Conservation (phyloP, 2,113 vertebrate genomes). For the Rhinichthys klamathensis region DNA sequence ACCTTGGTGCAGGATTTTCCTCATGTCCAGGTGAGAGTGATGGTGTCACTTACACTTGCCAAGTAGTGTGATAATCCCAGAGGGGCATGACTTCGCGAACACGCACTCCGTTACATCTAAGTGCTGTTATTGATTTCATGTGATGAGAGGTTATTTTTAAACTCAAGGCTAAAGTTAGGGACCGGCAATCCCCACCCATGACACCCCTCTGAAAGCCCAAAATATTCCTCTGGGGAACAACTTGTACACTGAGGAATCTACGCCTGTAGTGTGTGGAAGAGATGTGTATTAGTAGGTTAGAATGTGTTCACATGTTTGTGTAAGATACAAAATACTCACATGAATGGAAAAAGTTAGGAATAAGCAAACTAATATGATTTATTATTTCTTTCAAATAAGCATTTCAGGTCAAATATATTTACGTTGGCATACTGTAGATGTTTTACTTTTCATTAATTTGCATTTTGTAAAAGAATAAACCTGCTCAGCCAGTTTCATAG, state of each 20-base stretch:
- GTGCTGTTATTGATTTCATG: slow-evolving; percentile 74
- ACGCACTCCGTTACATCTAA: slow-evolving; percentile 64
- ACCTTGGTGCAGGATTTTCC: slow-evolving; percentile 22
- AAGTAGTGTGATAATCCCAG: slow-evolving; percentile 51
- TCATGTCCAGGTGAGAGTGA: slow-evolving; percentile 25
- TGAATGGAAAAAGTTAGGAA: neutral
- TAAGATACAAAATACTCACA: neutral
- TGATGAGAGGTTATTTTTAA: slow-evolving; percentile 71
- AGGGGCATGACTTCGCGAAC: slow-evolving; percentile 44
- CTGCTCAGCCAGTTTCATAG: slow-evolving; percentile 4
- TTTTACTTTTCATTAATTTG: neutral
- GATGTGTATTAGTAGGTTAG: neutral
- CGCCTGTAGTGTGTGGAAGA: neutral
- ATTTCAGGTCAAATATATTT: neutral
- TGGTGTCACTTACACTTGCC: slow-evolving; percentile 41
- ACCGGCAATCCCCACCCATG: slow-evolving; percentile 32
- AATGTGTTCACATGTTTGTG: neutral
- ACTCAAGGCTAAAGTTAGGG: slow-evolving; percentile 66
- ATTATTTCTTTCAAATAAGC: neutral
- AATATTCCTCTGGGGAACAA: slow-evolving; percentile 43
- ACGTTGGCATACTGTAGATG: neutral
- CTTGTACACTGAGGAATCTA: slow-evolving; percentile 31
- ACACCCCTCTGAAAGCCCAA: slow-evolving; percentile 1
- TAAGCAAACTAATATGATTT: neutral
- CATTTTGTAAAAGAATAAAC: neutral